Evolutionary conservation across 2,113 vertebrate genomes (phyloP).

Genomic region (Alligator mississippiensis): DNA sequence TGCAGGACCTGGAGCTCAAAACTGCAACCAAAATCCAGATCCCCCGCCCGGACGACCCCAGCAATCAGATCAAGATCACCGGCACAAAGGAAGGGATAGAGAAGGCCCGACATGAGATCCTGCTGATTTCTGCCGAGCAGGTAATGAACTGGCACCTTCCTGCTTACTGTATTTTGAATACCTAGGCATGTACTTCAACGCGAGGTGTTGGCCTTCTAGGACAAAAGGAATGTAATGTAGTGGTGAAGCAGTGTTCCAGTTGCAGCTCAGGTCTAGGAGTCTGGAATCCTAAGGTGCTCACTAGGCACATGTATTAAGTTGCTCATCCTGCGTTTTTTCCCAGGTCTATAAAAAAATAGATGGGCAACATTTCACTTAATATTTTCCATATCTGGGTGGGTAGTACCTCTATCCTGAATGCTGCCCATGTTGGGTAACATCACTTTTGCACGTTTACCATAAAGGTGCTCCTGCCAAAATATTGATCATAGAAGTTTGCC

Average conservation of each 20-base stretch:
- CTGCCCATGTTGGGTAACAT: too few species aligned
- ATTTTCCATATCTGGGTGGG: too few species aligned
- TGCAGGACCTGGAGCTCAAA: constrained; percentile 98
- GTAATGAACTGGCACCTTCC: constrained; percentile 66
- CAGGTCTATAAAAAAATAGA: neutral
- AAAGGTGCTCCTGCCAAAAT: neutral
- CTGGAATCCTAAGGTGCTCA: neutral
- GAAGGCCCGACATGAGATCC: constrained; percentile 97
- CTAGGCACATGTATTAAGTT: too few species aligned
- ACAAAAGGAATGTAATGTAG: neutral
- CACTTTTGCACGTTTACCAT: too few species aligned
- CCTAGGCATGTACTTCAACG: neutral
- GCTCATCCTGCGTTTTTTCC: too few species aligned
- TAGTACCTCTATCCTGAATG: too few species aligned
- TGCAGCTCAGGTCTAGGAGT: neutral
- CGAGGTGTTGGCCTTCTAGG: neutral
- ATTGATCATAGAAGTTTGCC: neutral
- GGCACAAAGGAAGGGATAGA: constrained; percentile 99
- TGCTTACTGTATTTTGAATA: neutral
- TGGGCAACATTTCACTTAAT: neutral
- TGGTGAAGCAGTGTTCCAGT: neutral
- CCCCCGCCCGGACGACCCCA: constrained; percentile 96
- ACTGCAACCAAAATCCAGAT: constrained; percentile 99
- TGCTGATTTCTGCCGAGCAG: constrained; percentile 98
- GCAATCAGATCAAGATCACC: constrained; percentile 99